Evolutionary conservation across 2,113 vertebrate genomes (phyloP).

Genomic region (Tyto alba): DNA sequence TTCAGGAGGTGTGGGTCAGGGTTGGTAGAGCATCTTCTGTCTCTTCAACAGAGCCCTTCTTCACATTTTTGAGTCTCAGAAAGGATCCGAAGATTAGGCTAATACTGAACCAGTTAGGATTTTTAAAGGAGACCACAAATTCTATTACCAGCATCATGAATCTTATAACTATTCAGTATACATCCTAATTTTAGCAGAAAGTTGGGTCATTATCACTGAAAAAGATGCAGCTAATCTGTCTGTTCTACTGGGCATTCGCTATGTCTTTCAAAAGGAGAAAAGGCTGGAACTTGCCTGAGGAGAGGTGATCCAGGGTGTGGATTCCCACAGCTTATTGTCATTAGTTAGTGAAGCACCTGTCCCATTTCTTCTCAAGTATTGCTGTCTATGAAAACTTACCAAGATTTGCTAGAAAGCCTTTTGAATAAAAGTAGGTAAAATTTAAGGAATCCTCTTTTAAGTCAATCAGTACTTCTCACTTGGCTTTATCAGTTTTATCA

Average conservation of each 20-base stretch:
- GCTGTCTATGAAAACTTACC: neutral
- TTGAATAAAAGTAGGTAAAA: neutral
- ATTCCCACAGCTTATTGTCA: neutral
- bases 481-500: neutral
- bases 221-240: neutral
- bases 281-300: neutral
- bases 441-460: neutral
- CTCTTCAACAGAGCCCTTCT: neutral
- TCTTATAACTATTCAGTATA: neutral
- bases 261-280: neutral
- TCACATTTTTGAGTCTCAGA: neutral
- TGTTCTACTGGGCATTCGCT: neutral
- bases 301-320: neutral
- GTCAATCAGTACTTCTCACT: neutral
- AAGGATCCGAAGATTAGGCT: neutral
- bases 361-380: neutral
- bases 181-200: neutral
- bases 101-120: neutral
- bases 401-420: neutral
- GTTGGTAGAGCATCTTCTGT: neutral
- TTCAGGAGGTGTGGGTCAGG: neutral
- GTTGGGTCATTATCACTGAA: neutral
- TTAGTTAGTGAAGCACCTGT: neutral
- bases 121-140: neutral
- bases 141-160: neutral